A percentile compares a stretch with the other conserved stretches of the same genome.
Evolutionary conservation across 2,113 vertebrate genomes (phyloP).

Genomic region (Microtus ochrogaster): DNA sequence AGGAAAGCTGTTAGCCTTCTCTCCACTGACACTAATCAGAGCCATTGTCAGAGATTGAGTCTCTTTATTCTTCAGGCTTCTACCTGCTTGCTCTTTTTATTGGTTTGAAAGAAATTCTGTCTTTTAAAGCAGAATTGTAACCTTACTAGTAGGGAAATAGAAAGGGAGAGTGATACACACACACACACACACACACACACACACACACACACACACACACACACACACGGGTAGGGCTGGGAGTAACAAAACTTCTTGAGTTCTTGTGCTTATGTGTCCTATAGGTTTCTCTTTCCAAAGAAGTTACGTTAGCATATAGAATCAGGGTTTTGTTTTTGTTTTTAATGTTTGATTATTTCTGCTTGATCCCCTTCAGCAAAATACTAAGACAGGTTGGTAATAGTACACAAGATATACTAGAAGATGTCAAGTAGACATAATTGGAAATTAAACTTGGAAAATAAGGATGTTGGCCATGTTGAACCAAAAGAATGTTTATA

Average conservation of each 20-base stretch:
- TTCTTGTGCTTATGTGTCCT: neutral
- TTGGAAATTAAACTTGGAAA: slow-evolving; percentile 22
- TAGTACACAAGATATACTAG: neutral
- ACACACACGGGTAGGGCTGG: neutral
- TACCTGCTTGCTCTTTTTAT: slow-evolving; percentile 1
- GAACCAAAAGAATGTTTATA: neutral
- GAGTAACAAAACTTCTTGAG: neutral
- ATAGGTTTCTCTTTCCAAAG: neutral
- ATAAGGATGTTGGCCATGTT: neutral
- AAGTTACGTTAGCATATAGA: neutral
- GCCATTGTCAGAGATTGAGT: slow-evolving; percentile 37
- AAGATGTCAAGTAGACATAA: neutral
- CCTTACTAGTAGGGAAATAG: slow-evolving; percentile 5
- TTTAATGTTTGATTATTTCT: neutral
- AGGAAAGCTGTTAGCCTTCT: neutral
- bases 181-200: too few species aligned
- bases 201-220: too few species aligned
- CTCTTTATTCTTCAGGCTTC: neutral
- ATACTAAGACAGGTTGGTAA: neutral
- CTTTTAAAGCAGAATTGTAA: slow-evolving; percentile 45
- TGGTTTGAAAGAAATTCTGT: slow-evolving; percentile 48
- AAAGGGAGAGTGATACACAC: neutral
- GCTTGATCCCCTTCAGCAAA: slow-evolving; percentile 16
- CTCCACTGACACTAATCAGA: neutral
- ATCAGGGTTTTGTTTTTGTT: neutral